These are phyloP conservation scores for Chymomyza fuscimana DNA, from an alignment of 2,888 invertebrate species.

Conservation along the genomic window DNA sequence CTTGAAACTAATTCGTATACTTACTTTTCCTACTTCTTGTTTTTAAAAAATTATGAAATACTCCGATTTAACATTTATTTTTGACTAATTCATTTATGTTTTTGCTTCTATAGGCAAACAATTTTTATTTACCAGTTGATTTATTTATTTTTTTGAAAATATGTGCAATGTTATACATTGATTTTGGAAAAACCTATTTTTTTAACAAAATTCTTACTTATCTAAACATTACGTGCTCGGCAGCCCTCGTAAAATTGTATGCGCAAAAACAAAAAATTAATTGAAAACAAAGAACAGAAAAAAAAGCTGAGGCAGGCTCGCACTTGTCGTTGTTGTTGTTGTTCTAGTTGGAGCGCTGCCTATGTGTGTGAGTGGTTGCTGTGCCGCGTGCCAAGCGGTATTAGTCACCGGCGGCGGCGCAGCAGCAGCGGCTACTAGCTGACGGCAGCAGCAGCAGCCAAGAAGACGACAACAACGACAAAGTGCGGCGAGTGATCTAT, in stretches of 20 bases:
- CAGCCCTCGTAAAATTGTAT: conserved; percentile 22
- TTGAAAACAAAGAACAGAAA: conserved; percentile 31
- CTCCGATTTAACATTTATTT: too few relatives aligned
- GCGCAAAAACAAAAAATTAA: not conserved
- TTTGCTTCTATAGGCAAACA: too few relatives aligned
- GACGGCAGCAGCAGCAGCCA: conserved; percentile 48
- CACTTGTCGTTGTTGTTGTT: conserved; percentile 14
- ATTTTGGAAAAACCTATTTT: not conserved
- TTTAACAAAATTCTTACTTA: too few relatives aligned
- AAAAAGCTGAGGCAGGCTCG: conserved; percentile 14
- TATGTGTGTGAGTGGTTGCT: conserved; percentile 1
- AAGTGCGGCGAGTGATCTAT: conserved; percentile 61
- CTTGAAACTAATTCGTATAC: too few relatives aligned
- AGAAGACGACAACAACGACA: conserved; percentile 58
- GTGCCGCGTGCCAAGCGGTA: conserved; percentile 65
- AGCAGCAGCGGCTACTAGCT: conserved; percentile 15
- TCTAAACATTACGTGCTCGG: not conserved
- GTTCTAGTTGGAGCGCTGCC: conserved; percentile 58
- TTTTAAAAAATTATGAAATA: too few relatives aligned
- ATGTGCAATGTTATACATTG: too few relatives aligned
- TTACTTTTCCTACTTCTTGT: too few relatives aligned
- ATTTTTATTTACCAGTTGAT: too few relatives aligned
- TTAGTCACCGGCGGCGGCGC: conserved; percentile 60
- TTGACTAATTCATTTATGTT: too few relatives aligned
- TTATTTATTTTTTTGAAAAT: too few relatives aligned